Percentiles rank a stretch among this genome's conserved stretches.
phyloP scores from a whole-genome alignment of 2,113 vertebrate genomes.

The Melanocharis versteri region DNA sequence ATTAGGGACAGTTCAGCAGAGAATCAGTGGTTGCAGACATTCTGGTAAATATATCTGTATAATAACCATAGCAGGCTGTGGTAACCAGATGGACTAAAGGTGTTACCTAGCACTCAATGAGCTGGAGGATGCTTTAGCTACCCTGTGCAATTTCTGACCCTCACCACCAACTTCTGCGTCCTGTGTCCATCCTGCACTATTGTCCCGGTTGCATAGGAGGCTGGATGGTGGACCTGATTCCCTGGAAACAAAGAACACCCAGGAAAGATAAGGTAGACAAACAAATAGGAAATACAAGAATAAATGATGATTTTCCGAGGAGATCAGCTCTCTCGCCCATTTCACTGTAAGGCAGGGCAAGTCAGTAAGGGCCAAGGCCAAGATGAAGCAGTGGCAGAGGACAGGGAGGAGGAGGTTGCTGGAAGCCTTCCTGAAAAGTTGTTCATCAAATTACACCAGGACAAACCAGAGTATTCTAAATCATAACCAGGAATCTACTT shows the following conservation, averaged over 20 bases:
- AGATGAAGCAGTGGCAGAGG: background rate
- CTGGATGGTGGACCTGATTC: background rate
- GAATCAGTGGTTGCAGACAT: background rate
- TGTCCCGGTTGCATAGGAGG: background rate
- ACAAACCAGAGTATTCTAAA: background rate
- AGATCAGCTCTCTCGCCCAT: background rate
- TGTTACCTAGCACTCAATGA: background rate
- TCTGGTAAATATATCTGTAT: background rate
- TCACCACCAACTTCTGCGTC: background rate
- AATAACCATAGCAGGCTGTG: background rate
- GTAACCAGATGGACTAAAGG: background rate
- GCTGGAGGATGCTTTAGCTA: background rate
- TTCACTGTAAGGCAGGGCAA: background rate
- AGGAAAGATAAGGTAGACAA: background rate
- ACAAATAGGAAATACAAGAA: background rate
- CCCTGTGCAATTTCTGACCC: background rate
- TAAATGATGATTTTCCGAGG: background rate
- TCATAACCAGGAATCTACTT: background rate
- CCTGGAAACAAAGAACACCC: background rate
- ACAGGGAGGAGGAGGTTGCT: background rate
- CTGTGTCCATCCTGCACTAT: fast-evolving
- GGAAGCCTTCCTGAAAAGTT: background rate
- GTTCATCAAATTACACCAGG: background rate
- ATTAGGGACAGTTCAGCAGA: background rate
- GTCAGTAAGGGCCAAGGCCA: background rate